Percentiles rank a stretch among this genome's conserved stretches.
Conservation (phyloP, 1,140 invertebrate species). For the Anthonomus grandis region DNA sequence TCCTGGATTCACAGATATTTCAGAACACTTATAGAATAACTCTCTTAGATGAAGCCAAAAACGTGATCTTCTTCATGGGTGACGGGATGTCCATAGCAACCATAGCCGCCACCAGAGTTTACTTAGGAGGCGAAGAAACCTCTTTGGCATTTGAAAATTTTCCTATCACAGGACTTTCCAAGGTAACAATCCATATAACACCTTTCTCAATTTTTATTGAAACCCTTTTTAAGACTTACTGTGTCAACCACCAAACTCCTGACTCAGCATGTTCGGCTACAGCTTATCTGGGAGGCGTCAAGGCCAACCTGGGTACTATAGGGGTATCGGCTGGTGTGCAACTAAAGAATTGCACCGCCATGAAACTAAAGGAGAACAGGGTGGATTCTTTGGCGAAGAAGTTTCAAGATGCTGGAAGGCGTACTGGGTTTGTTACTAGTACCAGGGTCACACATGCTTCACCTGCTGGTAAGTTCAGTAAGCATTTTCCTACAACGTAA, state of each 20-base stretch:
- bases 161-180: slow-evolving; percentile 67
- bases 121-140: slow-evolving; percentile 67
- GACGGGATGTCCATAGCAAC: slow-evolving; percentile 80
- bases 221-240: slow-evolving; percentile 77
- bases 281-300: slow-evolving; percentile 80
- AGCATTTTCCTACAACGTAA: neutral
- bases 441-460: slow-evolving; percentile 79
- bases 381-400: slow-evolving; percentile 67
- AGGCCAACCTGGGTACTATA: slow-evolving; percentile 75
- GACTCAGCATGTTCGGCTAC: slow-evolving; percentile 70
- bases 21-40: too few relatives aligned
- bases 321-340: slow-evolving; percentile 67
- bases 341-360: slow-evolving; percentile 18
- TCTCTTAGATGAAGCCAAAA: slow-evolving; percentile 56
- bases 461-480: slow-evolving; percentile 53
- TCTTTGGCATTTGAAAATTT: slow-evolving; percentile 74
- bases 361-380: slow-evolving; percentile 41
- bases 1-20: too few relatives aligned
- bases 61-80: slow-evolving; percentile 76
- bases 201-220: too few relatives aligned
- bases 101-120: slow-evolving; percentile 66
- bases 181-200: too few relatives aligned
- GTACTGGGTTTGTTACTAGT: slow-evolving; percentile 75
- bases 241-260: slow-evolving; percentile 73
- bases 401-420: slow-evolving; percentile 69